These are phyloP conservation scores for Cisticola juncidis DNA, from an alignment of 2,113 vertebrate species.

Conservation along the genomic window DNA sequence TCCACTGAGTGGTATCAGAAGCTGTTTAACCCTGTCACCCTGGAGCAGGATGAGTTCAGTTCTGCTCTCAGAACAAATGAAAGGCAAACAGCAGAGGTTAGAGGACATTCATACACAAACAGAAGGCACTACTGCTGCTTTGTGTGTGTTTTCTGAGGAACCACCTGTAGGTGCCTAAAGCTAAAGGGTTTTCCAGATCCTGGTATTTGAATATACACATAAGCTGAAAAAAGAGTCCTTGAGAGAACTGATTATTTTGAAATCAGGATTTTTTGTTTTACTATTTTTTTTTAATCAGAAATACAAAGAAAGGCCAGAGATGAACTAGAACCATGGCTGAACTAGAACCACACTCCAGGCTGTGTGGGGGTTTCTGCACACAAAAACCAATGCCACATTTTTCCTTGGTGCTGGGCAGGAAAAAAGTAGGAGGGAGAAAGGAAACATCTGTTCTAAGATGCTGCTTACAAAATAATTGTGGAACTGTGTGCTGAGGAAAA, in stretches of 20 bases:
- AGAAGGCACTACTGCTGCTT: background rate
- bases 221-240: background rate
- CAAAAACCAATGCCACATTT: background rate
- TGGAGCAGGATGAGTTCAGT: background rate
- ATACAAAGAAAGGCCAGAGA: background rate
- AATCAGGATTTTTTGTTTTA: background rate
- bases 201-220: accelerated
- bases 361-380: background rate
- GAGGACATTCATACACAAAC: background rate
- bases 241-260: background rate
- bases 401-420: background rate
- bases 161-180: background rate
- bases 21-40: background rate
- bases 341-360: background rate
- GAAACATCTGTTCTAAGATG: background rate
- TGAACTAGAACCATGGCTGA: background rate
- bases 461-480: background rate
- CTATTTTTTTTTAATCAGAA: background rate
- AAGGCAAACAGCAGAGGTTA: background rate
- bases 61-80: background rate
- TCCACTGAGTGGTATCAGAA: background rate
- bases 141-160: background rate
- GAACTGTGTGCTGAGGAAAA: background rate
- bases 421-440: background rate
- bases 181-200: background rate